These are phyloP conservation scores for Chaetodon trifasciatus DNA, from an alignment of 2,797 vertebrate species.

Conservation along the genomic window DNA sequence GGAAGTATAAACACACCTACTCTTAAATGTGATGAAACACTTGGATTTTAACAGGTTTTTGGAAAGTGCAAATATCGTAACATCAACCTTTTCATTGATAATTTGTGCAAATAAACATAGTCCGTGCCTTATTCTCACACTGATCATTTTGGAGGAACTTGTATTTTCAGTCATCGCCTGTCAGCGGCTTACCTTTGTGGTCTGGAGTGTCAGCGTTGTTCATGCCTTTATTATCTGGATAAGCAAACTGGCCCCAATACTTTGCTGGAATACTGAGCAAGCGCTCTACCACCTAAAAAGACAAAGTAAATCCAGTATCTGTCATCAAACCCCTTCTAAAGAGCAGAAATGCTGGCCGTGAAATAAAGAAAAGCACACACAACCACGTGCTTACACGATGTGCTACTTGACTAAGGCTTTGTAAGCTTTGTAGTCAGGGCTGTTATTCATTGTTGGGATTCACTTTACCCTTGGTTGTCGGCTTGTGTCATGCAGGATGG, in stretches of 20 bases:
- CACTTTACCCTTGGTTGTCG: constrained; percentile 90
- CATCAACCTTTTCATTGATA: no score
- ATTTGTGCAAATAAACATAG: no score
- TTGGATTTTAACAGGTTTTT: not conserved
- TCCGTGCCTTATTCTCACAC: not conserved
- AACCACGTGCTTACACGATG: not conserved
- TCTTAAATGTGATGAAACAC: no score
- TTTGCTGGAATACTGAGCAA: constrained; percentile 89
- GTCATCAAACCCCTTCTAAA: not conserved
- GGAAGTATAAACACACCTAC: no score
- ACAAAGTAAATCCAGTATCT: constrained; percentile 1
- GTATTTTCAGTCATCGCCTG: not conserved
- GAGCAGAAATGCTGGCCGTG: constrained; percentile 1
- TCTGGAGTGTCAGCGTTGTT: constrained; percentile 86
- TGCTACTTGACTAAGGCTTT: not conserved
- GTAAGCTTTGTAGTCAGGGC: not conserved
- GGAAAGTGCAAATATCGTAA: not conserved
- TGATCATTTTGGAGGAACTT: not conserved
- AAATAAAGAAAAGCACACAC: not conserved
- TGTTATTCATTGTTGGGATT: not conserved
- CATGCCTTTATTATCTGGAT: constrained; percentile 81
- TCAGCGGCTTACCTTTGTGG: constrained; percentile 83
- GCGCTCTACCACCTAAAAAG: constrained; percentile 89
- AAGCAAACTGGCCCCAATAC: constrained; percentile 91
- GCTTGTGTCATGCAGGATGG: constrained; percentile 91